Base-by-base conservation (phyloP, 2,113 vertebrate species). In the Syngnathus typhle region DNA sequence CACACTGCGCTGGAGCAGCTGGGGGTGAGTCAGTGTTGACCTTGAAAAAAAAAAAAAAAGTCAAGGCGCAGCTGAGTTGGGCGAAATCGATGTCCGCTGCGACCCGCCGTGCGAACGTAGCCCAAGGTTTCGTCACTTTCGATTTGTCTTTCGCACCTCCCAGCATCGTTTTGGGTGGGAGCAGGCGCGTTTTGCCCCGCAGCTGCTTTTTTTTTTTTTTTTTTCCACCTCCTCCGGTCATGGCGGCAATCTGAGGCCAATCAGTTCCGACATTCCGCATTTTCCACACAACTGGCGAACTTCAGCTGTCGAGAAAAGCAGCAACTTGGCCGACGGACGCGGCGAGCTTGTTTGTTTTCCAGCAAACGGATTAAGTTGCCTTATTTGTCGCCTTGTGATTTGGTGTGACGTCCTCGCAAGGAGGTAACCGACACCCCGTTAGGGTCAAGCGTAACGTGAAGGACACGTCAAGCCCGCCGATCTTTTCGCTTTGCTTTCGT, bases 1-100 rank as follows among this genome's bases (percentile, higher is more conserved):
- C 94, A 91, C 3, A 85, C 92, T 5, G 83, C 93, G 37, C 88
- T 92, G 66, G 94, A 95, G 84, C 93, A 93, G 69, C 79, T 93
- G 27, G 90, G 92, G 77, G 96, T 98, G 87, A 93, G 94, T 82
- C 52, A 13, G 15, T 12, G 2, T 43, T 56, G 13, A 49, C 58
- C 2, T 11, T 55, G 1, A 1, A 55, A 43, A 47, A 7, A n/a
- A n/a, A n/a, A n/a, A 38, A 49, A 49, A 49, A 6, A 6, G 2
- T 6, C 19, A 49, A 7, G 6, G 39, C 39, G 39, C 39, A 32
- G 27, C 27, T 32, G 27, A 43, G 41, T 43, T 11, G 4, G 1
- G 44, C 44, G 15, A 16, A 15, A 47, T 18, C 6, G 44, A 47
- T 18, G 5, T 47, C 44, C 7, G 15, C 44, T 18, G 6, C 5